These are phyloP conservation scores for Oceanodroma tethys DNA, from an alignment of 2,113 vertebrate genomes.

Conservation along the genomic window DNA sequence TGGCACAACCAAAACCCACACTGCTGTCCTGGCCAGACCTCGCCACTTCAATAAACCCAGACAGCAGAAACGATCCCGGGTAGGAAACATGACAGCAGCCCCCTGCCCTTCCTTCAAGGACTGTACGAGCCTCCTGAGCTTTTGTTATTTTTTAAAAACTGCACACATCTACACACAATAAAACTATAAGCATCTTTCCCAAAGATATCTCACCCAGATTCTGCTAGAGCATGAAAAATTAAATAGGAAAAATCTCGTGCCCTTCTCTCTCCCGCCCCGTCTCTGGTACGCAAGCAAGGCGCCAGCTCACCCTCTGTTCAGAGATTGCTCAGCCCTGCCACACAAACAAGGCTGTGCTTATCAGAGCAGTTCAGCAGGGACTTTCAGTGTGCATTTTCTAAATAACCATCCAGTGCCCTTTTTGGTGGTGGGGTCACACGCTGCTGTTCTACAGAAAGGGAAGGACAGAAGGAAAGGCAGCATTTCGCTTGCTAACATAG, in stretches of 20 bases:
- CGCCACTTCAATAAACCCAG: neutral
- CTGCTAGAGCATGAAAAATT: neutral
- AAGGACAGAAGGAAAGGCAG: neutral
- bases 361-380: neutral
- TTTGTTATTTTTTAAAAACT: neutral
- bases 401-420: neutral
- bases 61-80: neutral
- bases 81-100: neutral
- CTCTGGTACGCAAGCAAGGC: neutral
- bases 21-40: neutral
- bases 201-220: neutral
- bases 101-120: neutral
- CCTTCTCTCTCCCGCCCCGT: neutral
- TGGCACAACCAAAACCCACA: neutral
- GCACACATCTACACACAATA: neutral
- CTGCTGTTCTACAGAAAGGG: neutral
- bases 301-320: neutral
- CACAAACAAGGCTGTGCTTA: neutral
- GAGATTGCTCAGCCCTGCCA: neutral
- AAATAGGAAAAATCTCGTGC: neutral
- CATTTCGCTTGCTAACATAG: neutral
- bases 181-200: neutral
- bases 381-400: neutral
- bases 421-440: neutral
- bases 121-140: neutral